A percentile compares a stretch with the other conserved stretches of the same genome.
phyloP scores from a whole-genome alignment of 2,113 vertebrate genomes.

The Python bivittatus region DNA sequence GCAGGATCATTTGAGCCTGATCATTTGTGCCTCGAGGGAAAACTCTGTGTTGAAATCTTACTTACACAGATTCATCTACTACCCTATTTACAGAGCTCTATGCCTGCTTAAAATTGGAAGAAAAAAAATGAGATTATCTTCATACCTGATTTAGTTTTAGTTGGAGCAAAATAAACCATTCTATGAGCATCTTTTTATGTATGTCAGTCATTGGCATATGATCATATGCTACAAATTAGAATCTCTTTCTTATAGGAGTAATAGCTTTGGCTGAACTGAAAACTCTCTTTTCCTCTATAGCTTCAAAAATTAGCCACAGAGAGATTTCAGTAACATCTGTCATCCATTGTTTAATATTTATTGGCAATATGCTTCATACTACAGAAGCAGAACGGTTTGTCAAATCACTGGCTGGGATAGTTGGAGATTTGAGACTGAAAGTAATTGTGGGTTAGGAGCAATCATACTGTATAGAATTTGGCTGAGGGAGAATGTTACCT shows the following conservation, averaged over 20 bases:
- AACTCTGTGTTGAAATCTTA: neutral
- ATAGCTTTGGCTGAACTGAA: neutral
- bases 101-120: neutral
- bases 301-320: neutral
- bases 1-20: neutral
- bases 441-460: neutral
- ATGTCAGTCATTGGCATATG: neutral
- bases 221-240: neutral
- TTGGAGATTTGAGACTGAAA: neutral
- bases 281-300: neutral
- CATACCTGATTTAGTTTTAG: neutral
- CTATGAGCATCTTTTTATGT: neutral
- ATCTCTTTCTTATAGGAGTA: neutral
- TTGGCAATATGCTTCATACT: neutral
- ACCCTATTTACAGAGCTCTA: neutral
- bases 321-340: neutral
- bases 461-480: neutral
- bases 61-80: neutral
- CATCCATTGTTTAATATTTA: neutral
- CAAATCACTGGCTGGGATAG: neutral
- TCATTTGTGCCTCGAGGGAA: neutral
- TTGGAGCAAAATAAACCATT: neutral
- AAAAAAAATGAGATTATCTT: neutral
- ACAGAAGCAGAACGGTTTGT: neutral
- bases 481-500: neutral